A percentile compares a stretch with the other conserved stretches of the same genome.
These are phyloP conservation scores for Euzophera pinguis DNA, from an alignment of 2,888 invertebrate species.

Conservation along the genomic window DNA sequence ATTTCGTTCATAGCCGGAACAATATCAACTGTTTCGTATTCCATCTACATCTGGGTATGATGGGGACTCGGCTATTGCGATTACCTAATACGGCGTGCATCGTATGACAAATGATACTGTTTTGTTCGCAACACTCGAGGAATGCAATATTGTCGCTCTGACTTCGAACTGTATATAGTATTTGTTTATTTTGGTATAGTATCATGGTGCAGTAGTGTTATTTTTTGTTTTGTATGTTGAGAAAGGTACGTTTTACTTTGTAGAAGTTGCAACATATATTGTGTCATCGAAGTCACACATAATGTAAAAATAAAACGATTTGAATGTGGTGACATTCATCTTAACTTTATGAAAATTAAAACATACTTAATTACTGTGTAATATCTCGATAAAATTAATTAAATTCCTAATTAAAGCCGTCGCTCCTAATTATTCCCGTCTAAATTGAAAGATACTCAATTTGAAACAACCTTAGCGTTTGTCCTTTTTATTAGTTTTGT, in stretches of 20 bases:
- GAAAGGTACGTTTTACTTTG: too few species aligned
- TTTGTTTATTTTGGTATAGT: too few species aligned
- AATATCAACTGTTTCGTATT: slow-evolving; percentile 16
- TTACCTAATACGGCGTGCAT: slow-evolving; percentile 32
- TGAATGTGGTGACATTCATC: too few species aligned
- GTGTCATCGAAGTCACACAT: too few species aligned
- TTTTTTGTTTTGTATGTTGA: too few species aligned
- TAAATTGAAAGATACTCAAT: slow-evolving; percentile 7
- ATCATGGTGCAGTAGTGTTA: too few species aligned
- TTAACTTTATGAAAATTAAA: neutral
- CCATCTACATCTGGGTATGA: slow-evolving; percentile 13
- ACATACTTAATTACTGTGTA: too few species aligned
- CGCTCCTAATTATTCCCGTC: slow-evolving; percentile 15
- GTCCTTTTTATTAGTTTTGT: slow-evolving; percentile 32
- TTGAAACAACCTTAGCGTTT: slow-evolving; percentile 16
- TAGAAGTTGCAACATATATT: too few species aligned
- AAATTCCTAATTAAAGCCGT: slow-evolving; percentile 20
- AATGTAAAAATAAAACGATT: too few species aligned
- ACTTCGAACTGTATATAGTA: slow-evolving; percentile 23
- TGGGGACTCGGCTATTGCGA: slow-evolving; percentile 20
- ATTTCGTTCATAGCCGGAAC: neutral
- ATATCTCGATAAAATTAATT: neutral
- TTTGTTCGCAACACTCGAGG: slow-evolving; percentile 37
- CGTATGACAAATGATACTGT: slow-evolving; percentile 58
- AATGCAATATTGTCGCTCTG: slow-evolving; percentile 61